Conservation (phyloP, 2,113 vertebrate species). For the Micronisus gabar region DNA sequence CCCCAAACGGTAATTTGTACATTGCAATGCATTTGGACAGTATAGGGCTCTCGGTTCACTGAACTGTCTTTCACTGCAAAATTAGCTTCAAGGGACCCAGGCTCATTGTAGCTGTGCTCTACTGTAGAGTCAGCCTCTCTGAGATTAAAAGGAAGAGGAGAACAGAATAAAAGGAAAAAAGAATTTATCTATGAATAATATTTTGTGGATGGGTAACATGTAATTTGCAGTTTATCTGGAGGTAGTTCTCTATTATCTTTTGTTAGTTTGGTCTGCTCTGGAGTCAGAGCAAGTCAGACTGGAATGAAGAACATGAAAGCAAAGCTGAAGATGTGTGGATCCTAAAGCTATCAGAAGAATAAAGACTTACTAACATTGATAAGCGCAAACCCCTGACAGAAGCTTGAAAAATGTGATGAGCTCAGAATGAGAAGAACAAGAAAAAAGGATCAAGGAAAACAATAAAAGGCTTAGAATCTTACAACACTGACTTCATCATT, state of each 20-base stretch:
- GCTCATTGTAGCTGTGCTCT: background rate
- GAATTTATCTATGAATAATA: background rate
- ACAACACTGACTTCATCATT: conserved; percentile 46
- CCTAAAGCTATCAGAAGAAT: conserved; percentile 80
- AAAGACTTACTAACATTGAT: conserved; percentile 74
- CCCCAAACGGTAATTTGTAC: background rate
- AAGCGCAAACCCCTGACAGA: conserved; percentile 66
- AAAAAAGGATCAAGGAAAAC: conserved; percentile 35
- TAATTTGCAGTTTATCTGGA: conserved; percentile 47
- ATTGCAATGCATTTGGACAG: background rate
- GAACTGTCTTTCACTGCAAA: background rate
- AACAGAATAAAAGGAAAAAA: background rate
- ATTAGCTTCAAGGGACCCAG: background rate
- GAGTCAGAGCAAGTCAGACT: conserved; percentile 76
- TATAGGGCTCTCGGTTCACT: fast-evolving
- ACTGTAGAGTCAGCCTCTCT: background rate
- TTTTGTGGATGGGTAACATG: conserved; percentile 19
- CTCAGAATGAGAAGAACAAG: conserved; percentile 67
- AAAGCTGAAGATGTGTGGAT: conserved; percentile 74
- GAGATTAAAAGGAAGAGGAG: background rate
- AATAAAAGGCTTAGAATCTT: conserved; percentile 44
- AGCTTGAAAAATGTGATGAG: conserved; percentile 69
- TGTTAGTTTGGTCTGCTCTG: conserved; percentile 83
- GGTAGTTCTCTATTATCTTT: conserved; percentile 78
- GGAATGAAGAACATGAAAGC: conserved; percentile 75